phyloP scores from a whole-genome alignment of 2,113 vertebrate species.

The Cichladusa arquata region DNA sequence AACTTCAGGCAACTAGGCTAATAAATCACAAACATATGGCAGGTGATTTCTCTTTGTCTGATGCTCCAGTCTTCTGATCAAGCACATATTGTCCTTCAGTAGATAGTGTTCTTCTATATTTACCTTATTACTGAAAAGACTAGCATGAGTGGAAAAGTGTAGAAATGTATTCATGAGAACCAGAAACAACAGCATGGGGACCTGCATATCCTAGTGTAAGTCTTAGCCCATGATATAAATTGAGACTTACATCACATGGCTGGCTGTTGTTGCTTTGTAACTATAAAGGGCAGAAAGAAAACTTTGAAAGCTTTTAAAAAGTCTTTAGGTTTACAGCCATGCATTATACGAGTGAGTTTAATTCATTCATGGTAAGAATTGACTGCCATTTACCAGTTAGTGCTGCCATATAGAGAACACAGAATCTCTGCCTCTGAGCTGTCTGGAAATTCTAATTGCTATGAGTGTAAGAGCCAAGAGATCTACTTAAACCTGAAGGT shows the following conservation, averaged over 20 bases:
- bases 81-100: background rate
- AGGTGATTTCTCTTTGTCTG: background rate
- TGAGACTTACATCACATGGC: background rate
- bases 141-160: background rate
- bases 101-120: background rate
- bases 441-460: conserved; percentile 52
- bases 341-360: background rate
- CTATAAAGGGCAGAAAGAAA: background rate
- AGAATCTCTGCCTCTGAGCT: conserved; percentile 9
- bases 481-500: conserved; percentile 39
- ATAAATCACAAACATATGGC: background rate
- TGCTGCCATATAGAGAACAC: background rate
- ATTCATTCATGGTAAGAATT: background rate
- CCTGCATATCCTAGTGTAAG: background rate
- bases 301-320: background rate
- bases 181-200: background rate
- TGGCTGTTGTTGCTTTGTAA: background rate
- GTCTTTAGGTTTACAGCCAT: background rate
- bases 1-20: background rate
- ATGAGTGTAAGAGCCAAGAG: conserved; percentile 4
- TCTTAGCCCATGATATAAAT: background rate
- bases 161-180: background rate
- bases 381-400: conserved; percentile 1
- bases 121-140: background rate
- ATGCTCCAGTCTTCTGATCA: background rate